Evolutionary conservation across 2,797 vertebrate species (phyloP), one percentile per base, ranked within the genome.

Genomic region (Acanthurus tractus): DNA sequence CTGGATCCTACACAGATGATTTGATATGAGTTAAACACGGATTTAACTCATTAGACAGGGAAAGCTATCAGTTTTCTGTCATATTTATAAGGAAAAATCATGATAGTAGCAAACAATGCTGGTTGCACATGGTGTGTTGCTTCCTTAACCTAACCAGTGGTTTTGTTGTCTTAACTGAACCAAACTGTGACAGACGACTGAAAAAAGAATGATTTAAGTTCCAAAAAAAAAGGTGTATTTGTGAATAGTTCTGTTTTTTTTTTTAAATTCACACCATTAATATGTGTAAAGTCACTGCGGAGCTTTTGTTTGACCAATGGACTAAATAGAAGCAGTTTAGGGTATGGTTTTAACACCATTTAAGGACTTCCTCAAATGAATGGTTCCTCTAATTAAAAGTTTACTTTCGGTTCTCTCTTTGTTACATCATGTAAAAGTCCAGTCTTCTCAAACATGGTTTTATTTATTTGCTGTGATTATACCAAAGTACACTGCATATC

Each of bases 1-100:
- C 23, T 13, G 8, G 36, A 50, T 56, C 18, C 18, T 25, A 11
- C 34, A n/a, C 55, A 22, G 29, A 48, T 1, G 23, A 25, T 45
- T 55, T 18, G 23, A 52, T 63, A 45, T 11, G 10, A n/a, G n/a
- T n/a, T n/a, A n/a, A n/a, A n/a, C n/a, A n/a, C n/a, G n/a, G n/a
- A n/a, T n/a, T n/a, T n/a, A n/a, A n/a, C n/a, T n/a, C n/a, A n/a
- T n/a, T n/a, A n/a, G n/a, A n/a, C n/a, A n/a, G n/a, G n/a, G n/a
- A n/a, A n/a, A n/a, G n/a, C n/a, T n/a, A n/a, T n/a, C n/a, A n/a
- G n/a, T n/a, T n/a, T n/a, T n/a, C 52, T 50, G 52, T 45, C 22
- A 15, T 44, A 13, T 74, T 82, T 22, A 70, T 74, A 48, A 75
- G 45, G 36, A 29, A 29, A 29, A 29, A 29, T 29, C 3, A 29